phyloP scores from a whole-genome alignment of 2,888 invertebrate genomes.

The Meiosimyza platycephala region DNA sequence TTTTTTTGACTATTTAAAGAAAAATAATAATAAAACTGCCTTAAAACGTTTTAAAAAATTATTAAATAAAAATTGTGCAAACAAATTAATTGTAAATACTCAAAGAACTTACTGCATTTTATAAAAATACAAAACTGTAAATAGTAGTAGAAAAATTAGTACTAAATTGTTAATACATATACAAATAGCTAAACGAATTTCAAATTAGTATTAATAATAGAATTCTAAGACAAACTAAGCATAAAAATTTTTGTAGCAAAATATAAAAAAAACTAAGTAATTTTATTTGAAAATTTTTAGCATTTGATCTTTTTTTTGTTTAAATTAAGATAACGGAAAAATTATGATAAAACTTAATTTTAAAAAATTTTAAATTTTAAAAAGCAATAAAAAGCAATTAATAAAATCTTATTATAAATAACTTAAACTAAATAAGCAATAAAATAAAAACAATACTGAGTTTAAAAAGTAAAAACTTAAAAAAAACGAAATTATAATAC shows the following conservation, averaged over 20 bases:
- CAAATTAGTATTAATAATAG: slow-evolving; percentile 28
- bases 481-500: slow-evolving; percentile 9
- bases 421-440: slow-evolving; percentile 30
- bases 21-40: slow-evolving; percentile 53
- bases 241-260: slow-evolving; percentile 13
- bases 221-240: neutral
- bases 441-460: too few species aligned
- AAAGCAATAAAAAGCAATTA: slow-evolving; percentile 42
- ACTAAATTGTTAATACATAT: slow-evolving; percentile 6
- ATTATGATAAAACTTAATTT: slow-evolving; percentile 9
- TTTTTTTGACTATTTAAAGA: slow-evolving; percentile 8
- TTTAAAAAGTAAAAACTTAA: neutral
- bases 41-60: slow-evolving; percentile 44
- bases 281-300: too few species aligned
- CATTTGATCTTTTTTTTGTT: neutral
- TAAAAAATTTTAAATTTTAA: slow-evolving; percentile 35
- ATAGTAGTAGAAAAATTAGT: neutral
- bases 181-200: slow-evolving; percentile 28
- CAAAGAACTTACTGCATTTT: neutral
- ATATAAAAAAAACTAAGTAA: neutral
- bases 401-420: slow-evolving; percentile 30
- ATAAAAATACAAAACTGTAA: slow-evolving; percentile 25
- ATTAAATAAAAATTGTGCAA: neutral
- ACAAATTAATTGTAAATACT: neutral
- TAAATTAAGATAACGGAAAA: slow-evolving; percentile 17